Percentiles rank a stretch among this genome's conserved stretches.
Evolutionary conservation across 2,113 vertebrate genomes (phyloP).

Genomic region (Urocolius indicus): DNA sequence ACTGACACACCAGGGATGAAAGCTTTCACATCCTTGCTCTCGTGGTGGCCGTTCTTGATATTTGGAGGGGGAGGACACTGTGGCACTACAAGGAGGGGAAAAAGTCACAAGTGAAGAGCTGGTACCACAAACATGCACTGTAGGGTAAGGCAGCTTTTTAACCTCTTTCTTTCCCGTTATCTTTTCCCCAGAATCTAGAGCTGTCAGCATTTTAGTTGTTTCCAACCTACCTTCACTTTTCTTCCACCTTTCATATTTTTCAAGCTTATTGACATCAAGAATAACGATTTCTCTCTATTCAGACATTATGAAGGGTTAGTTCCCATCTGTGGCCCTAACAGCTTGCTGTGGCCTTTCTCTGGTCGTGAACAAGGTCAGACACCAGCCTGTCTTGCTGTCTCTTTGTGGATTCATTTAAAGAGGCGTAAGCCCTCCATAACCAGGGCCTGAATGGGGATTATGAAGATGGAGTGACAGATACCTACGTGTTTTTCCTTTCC

Average conservation of each 20-base stretch:
- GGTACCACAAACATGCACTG: not conserved
- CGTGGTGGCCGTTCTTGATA: not conserved
- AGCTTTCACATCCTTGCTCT: not conserved
- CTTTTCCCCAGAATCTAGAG: not conserved
- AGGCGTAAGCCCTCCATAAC: not conserved
- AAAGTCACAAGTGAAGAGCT: not conserved
- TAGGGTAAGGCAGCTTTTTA: not conserved
- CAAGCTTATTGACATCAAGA: not conserved
- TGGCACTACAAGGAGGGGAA: not conserved
- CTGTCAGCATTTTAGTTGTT: not conserved
- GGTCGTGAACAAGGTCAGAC: not conserved
- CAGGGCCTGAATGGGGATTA: not conserved
- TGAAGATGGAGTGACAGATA: not conserved
- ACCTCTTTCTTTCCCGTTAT: not conserved
- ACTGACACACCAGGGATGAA: conserved; percentile 61
- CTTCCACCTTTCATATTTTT: not conserved
- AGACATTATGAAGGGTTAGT: not conserved
- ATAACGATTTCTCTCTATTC: not conserved
- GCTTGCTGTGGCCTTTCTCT: not conserved
- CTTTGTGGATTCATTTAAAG: not conserved
- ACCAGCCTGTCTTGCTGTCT: not conserved
- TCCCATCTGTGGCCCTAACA: not conserved
- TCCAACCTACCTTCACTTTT: not conserved
- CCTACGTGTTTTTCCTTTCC: not conserved
- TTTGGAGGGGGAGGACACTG: conserved; percentile 37